Percentiles rank a stretch among this genome's conserved stretches.
These are phyloP conservation scores for Nemopilema nomurai DNA, from an alignment of 30 jellyfish, hydroid and myxozoan genomes.

Conservation along the genomic window DNA sequence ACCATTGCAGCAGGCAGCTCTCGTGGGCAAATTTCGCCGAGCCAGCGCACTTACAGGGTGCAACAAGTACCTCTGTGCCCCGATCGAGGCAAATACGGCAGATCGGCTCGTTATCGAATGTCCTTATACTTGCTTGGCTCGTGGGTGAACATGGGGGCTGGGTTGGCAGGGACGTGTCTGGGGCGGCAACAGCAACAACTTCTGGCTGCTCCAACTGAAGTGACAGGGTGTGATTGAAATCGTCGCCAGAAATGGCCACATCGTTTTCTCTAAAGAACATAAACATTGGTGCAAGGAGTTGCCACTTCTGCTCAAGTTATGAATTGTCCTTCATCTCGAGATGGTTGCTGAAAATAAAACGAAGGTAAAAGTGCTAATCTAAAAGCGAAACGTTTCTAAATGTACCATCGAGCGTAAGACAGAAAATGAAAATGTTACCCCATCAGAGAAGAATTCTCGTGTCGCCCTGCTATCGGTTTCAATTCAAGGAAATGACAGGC, in stretches of 20 bases:
- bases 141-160: conserved; percentile 52
- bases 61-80: conserved; percentile 70
- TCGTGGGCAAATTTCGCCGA: conserved; percentile 96
- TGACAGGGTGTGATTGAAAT: background rate
- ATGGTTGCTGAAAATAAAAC: background rate
- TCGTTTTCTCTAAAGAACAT: background rate
- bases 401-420: no score
- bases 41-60: conserved; percentile 98
- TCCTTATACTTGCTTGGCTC: conserved; percentile 40
- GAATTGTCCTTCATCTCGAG: background rate
- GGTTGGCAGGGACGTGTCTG: conserved; percentile 8
- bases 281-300: background rate
- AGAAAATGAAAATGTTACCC: no score
- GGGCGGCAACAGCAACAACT: conserved; percentile 24
- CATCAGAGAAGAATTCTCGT: no score
- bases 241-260: background rate
- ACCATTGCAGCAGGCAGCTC: conserved; percentile 91
- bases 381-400: no score
- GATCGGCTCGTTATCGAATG: conserved; percentile 41
- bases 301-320: background rate
- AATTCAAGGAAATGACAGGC: no score
- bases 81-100: conserved; percentile 94
- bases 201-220: background rate
- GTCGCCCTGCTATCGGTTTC: no score
- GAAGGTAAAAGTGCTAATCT: background rate